Evolutionary conservation across 2,113 vertebrate species (phyloP).

Genomic region (Pao palembangensis): DNA sequence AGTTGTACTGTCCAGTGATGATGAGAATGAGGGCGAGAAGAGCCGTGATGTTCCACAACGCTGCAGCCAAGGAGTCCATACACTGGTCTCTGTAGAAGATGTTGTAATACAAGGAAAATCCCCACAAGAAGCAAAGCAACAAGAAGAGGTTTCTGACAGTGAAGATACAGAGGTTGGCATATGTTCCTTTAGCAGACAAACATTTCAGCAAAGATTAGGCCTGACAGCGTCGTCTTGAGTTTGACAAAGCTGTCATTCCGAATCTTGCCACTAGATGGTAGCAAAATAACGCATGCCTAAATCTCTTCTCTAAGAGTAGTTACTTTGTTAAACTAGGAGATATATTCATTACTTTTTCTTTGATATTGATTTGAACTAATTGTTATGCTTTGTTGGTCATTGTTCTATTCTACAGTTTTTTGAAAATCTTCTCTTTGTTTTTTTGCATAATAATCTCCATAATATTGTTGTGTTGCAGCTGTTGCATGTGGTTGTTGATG

Average conservation of each 20-base stretch:
- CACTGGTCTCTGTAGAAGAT: constrained; percentile 18
- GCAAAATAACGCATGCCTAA: constrained; percentile 1
- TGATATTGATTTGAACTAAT: neutral
- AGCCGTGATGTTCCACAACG: neutral
- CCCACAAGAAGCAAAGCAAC: constrained; percentile 1
- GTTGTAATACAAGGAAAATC: neutral
- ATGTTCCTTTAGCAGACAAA: neutral
- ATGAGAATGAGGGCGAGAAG: constrained; percentile 42
- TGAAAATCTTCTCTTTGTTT: too few species aligned
- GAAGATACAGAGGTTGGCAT: constrained; percentile 50
- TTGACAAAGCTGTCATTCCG: neutral
- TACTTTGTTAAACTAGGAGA: neutral
- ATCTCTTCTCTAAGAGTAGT: neutral
- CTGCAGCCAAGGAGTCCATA: neutral
- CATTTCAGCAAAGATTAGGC: neutral
- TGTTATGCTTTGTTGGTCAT: neutral
- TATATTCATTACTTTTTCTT: neutral
- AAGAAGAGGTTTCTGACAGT: neutral
- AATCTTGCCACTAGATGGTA: constrained; percentile 29
- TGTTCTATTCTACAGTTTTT: neutral
- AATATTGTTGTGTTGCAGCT: constrained; percentile 35
- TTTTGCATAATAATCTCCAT: neutral
- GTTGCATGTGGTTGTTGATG: constrained; percentile 11
- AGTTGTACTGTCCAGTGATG: constrained; percentile 79
- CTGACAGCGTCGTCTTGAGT: too few species aligned